Base-by-base conservation (phyloP, 2,113 vertebrate genomes). In the Ascaphus truei region DNA sequence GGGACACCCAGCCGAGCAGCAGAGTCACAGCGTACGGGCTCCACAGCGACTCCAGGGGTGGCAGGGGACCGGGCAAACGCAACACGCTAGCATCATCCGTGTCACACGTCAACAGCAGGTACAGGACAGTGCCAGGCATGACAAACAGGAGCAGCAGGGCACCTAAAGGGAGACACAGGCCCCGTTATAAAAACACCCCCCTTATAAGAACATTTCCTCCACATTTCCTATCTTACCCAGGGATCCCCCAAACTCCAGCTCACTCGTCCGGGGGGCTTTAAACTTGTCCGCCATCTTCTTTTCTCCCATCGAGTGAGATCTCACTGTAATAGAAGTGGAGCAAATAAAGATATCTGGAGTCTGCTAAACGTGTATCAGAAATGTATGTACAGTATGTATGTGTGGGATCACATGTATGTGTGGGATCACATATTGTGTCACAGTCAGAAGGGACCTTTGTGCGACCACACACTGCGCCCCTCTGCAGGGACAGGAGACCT, bases 231-330 rank as follows among this genome's bases (percentile, higher is more conserved):
- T n/a, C 81, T 90, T 79, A 95, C 93, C 93, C 48, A 93, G 63
- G 7, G 86, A 75, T 34, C 94, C 94, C 65, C 93, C 92, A 73
- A 94, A 93, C 37, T 94, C 93, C 76, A 81, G 83, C 71, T 93
- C 88, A 29, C 80, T 82, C 5, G 85, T 82, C 55, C 82, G 78
- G 50, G 72, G 75, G 2, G 67, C 36, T 76, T 80, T 84, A 41
- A 67, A 72, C 75, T 87, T 89, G 57, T 77, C 80, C 0, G 62
- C 45, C 68, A 75, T 88, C 84, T 85, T 90, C 41, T 27, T 76
- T 13, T 53, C 11, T 5, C 20, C 3, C 18, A 25, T n/a, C n/a
- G n/a, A n/a, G n/a, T n/a, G n/a, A n/a, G n/a, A n/a, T n/a, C n/a
- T n/a, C n/a, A 29, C 41, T 45, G 41, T 16, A 45, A 45, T 18